phyloP scores from a whole-genome alignment of 2,113 vertebrate species.

The Ophthalmolycus amberensis region DNA sequence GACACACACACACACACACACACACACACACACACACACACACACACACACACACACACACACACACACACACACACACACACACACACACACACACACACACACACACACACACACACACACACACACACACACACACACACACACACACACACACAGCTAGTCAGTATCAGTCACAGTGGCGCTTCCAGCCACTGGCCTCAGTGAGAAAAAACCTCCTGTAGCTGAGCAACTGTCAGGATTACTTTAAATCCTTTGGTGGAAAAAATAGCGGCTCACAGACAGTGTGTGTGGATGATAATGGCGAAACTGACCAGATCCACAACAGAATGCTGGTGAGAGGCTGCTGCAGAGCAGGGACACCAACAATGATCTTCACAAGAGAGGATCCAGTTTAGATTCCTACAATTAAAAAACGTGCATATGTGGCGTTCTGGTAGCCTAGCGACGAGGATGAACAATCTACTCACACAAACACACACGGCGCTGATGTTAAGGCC shows the following conservation, averaged over 20 bases:
- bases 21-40: slow-evolving; percentile 26
- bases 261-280: slow-evolving; percentile 46
- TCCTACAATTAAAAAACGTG: background rate
- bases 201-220: slow-evolving; percentile 67
- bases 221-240: slow-evolving; percentile 72
- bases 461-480: background rate
- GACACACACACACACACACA: slow-evolving; percentile 27
- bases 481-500: too few relatives aligned
- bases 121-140: slow-evolving; percentile 26
- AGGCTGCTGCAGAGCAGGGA: slow-evolving; percentile 29
- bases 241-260: slow-evolving; percentile 72
- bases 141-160: slow-evolving; percentile 26
- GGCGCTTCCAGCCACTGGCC: slow-evolving; percentile 51
- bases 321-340: slow-evolving; percentile 39
- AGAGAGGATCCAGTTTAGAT: background rate
- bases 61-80: slow-evolving; percentile 25
- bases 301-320: slow-evolving; percentile 50
- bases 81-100: slow-evolving; percentile 26
- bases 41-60: slow-evolving; percentile 18
- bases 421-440: background rate
- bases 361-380: slow-evolving; percentile 16
- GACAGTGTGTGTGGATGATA: slow-evolving; percentile 51
- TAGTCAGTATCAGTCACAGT: slow-evolving; percentile 61
- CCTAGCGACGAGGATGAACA: background rate
- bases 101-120: slow-evolving; percentile 16